phyloP scores from a whole-genome alignment of 2,113 vertebrate species.

The Thinocorus orbignyianus region DNA sequence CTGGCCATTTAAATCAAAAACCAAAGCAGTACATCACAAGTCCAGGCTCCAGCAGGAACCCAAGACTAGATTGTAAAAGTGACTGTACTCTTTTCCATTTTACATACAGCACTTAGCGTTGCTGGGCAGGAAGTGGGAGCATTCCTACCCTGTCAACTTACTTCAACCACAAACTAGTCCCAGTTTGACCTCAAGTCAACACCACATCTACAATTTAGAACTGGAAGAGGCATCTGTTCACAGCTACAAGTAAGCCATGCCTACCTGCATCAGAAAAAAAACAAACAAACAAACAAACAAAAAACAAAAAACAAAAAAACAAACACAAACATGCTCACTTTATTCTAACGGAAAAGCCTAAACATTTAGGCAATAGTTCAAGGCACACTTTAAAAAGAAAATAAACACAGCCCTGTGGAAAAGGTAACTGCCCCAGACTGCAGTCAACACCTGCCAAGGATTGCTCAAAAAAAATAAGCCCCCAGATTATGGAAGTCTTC shows the following conservation, averaged over 20 bases:
- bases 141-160: not conserved
- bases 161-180: not conserved
- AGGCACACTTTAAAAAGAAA: not conserved
- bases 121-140: not conserved
- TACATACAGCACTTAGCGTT: not conserved
- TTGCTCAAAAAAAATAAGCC: not conserved
- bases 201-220: not conserved
- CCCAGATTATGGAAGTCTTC: not conserved
- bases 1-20: not conserved
- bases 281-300: no score
- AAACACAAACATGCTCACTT: not conserved
- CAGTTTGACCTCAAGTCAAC: not conserved
- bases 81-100: not conserved
- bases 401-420: not conserved
- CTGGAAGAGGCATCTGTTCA: not conserved
- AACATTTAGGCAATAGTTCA: not conserved
- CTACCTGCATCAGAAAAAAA: not conserved
- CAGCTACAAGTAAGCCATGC: not conserved
- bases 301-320: no score
- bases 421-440: not conserved
- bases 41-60: not conserved
- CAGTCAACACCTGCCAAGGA: not conserved
- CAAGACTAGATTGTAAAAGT: not conserved
- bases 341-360: not conserved
- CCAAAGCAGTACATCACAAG: not conserved